Conservation (phyloP, 1,140 invertebrate genomes). For the Zaprionus ornatus region DNA sequence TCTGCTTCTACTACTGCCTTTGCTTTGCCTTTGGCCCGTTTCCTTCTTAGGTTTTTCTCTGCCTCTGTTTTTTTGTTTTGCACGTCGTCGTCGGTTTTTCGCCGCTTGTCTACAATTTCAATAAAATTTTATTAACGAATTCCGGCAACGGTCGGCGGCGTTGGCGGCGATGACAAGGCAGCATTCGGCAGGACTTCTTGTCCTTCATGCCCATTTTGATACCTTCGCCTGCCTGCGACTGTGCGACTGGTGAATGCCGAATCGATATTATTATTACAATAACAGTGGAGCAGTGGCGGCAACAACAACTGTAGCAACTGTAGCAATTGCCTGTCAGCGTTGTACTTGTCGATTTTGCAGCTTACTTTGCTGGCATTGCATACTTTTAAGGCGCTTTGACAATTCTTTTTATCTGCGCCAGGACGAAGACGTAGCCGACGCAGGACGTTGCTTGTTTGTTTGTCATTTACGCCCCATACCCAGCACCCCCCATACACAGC, state of each 20-base stretch:
- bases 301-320: conserved; percentile 35
- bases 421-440: conserved; percentile 43
- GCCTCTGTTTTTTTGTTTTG: conserved; percentile 65
- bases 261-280: conserved; percentile 83
- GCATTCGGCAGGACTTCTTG: conserved; percentile 43
- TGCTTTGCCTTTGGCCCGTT: conserved; percentile 53
- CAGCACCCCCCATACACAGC: not conserved
- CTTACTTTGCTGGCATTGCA: conserved; percentile 81
- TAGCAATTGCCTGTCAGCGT: conserved; percentile 83
- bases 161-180: conserved; percentile 76
- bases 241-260: conserved; percentile 41
- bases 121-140: conserved; percentile 84
- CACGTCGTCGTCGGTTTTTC: conserved; percentile 79
- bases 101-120: conserved; percentile 84
- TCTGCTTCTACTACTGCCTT: not conserved
- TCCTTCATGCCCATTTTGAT: conserved; percentile 66
- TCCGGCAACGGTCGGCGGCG: conserved; percentile 80
- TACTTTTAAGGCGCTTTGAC: conserved; percentile 82
- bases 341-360: conserved; percentile 82
- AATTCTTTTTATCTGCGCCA: conserved; percentile 82
- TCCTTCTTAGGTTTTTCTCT: conserved; percentile 28
- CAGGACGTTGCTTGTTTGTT: conserved; percentile 77
- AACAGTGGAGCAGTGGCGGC: conserved; percentile 45
- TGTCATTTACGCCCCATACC: conserved; percentile 71
- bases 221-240: conserved; percentile 42